A percentile compares a stretch with the other conserved stretches of the same genome.
phyloP scores from a whole-genome alignment of 2,888 invertebrate genomes.

The Ptychoptera albimana region DNA sequence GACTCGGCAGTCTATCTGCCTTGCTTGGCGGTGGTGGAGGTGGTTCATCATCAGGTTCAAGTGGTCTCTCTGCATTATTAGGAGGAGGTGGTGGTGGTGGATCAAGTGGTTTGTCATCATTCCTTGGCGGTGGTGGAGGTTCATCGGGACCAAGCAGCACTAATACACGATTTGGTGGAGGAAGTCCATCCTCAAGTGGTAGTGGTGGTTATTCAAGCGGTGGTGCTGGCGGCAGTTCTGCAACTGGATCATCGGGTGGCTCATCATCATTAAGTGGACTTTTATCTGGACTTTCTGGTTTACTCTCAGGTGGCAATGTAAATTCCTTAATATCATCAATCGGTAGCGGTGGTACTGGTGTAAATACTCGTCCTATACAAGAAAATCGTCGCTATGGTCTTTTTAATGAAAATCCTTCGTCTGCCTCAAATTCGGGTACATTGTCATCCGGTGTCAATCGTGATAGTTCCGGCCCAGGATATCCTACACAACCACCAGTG shows the following conservation, averaged over 20 bases:
- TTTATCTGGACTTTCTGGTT: conserved; percentile 1
- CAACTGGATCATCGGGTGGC: conserved; percentile 7
- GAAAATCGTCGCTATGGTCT: conserved; percentile 25
- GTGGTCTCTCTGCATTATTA: not conserved
- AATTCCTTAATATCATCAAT: conserved; percentile 2
- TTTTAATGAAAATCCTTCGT: conserved; percentile 26
- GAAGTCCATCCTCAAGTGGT: conserved; percentile 4
- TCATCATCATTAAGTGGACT: conserved; percentile 7
- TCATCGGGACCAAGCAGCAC: conserved; percentile 1
- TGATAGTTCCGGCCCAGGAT: not conserved
- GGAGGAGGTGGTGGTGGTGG: conserved; percentile 3
- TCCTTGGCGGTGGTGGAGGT: conserved; percentile 3
- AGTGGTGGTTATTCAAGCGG: not conserved
- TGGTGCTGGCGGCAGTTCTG: conserved; percentile 3
- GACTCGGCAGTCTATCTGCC: conserved; percentile 2
- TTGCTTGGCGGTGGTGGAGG: conserved; percentile 14
- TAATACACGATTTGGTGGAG: conserved; percentile 7
- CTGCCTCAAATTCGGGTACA: conserved; percentile 1
- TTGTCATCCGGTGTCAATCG: conserved; percentile 6
- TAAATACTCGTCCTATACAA: conserved; percentile 22
- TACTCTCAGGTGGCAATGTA: not conserved
- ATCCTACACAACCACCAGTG: not conserved
- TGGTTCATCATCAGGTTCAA: not conserved
- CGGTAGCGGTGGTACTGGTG: conserved; percentile 7
- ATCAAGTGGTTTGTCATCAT: not conserved